Evolutionary conservation across 2,797 vertebrate species (phyloP).

Genomic region (Nannoperca obscura): DNA sequence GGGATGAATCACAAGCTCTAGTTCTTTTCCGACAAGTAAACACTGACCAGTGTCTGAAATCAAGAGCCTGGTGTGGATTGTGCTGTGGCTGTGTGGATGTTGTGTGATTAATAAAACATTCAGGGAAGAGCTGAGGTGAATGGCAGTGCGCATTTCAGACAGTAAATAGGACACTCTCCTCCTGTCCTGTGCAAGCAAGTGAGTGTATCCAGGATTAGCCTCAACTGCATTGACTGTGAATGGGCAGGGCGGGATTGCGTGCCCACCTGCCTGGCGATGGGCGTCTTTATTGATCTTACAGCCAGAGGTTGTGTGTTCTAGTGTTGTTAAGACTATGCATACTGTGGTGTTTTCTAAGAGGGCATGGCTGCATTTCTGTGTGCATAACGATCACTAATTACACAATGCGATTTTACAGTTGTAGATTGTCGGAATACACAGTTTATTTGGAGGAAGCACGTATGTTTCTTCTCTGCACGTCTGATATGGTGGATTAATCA

Average conservation of each 20-base stretch:
- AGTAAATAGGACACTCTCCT: constrained; percentile 65
- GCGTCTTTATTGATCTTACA: constrained; percentile 60
- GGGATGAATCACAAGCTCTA: constrained; percentile 66
- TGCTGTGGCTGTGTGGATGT: constrained; percentile 12
- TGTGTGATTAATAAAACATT: constrained; percentile 46
- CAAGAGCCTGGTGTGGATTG: constrained; percentile 18
- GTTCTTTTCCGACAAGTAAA: constrained; percentile 47
- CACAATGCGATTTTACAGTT: constrained; percentile 2
- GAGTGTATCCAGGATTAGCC: constrained; percentile 51
- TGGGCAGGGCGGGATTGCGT: constrained; percentile 19
- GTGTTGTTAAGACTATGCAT: constrained; percentile 13
- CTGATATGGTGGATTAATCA: not conserved
- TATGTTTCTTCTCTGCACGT: constrained; percentile 7
- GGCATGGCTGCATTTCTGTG: constrained; percentile 59
- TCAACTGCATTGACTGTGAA: constrained; percentile 26
- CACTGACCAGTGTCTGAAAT: constrained; percentile 31
- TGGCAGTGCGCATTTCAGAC: constrained; percentile 26
- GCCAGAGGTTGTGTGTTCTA: constrained; percentile 35
- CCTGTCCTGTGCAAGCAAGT: constrained; percentile 18
- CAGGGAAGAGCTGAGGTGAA: constrained; percentile 11
- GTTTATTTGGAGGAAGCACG: constrained; percentile 8
- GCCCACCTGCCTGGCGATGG: constrained; percentile 25
- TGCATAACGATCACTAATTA: constrained; percentile 37
- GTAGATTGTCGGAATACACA: not conserved
- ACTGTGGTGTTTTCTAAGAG: constrained; percentile 65